These are phyloP conservation scores for Pyrgilauda ruficollis DNA, from an alignment of 2,113 vertebrate species.

Conservation along the genomic window DNA sequence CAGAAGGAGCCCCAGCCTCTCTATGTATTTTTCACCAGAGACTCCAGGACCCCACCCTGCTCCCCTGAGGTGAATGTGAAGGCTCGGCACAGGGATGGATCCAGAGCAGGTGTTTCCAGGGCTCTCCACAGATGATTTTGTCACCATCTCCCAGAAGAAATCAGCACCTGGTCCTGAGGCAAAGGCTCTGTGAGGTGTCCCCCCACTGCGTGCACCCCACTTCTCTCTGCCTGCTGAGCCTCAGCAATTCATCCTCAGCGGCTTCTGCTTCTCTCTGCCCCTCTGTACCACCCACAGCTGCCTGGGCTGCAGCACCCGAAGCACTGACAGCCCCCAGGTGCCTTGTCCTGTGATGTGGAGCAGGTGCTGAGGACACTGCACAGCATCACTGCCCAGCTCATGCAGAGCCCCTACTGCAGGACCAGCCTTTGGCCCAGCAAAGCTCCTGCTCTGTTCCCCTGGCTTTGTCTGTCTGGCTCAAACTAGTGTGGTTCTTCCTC, in stretches of 20 bases:
- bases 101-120: not conserved
- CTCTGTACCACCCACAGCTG: too few species aligned
- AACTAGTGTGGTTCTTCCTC: not conserved
- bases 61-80: not conserved
- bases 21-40: not conserved
- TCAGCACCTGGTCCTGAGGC: not conserved
- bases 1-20: not conserved
- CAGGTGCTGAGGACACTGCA: not conserved
- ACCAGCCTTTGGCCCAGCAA: not conserved
- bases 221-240: not conserved
- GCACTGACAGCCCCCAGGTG: not conserved
- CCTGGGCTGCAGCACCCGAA: accelerated
- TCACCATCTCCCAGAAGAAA: not conserved
- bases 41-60: not conserved
- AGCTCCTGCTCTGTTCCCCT: not conserved
- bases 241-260: not conserved
- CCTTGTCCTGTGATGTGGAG: accelerated
- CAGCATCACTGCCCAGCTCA: not conserved
- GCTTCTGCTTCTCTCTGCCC: not conserved
- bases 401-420: not conserved
- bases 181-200: not conserved
- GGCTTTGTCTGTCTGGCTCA: not conserved
- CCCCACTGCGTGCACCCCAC: not conserved
- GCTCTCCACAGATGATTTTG: not conserved
- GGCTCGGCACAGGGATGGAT: not conserved